Conservation (phyloP, 1,140 invertebrate genomes). For the Lepidurus couesii region DNA sequence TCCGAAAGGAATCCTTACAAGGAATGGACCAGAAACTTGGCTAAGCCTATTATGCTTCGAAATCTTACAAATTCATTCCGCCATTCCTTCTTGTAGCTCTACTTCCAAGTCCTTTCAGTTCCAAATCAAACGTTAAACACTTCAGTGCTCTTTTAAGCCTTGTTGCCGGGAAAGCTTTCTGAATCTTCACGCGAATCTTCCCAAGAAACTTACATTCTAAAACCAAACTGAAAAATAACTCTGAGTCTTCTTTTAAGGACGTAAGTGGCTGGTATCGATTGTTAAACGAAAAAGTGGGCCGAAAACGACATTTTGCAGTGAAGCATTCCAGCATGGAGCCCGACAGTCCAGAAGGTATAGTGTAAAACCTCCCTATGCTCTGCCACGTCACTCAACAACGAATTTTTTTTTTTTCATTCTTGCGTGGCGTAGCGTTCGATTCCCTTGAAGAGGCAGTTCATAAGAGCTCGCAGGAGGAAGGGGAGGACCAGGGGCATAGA, state of each 20-base stretch:
- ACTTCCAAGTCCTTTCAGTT: constrained; percentile 9
- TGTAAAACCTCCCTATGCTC: background rate
- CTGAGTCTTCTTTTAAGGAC: constrained; percentile 39
- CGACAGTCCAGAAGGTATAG: background rate
- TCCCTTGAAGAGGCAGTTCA: background rate
- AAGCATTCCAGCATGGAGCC: constrained; percentile 27
- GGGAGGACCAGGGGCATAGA: background rate
- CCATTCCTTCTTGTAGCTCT: background rate
- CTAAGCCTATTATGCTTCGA: background rate
- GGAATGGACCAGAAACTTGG: too few relatives aligned
- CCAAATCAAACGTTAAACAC: background rate
- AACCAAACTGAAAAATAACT: background rate
- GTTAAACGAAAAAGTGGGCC: constrained; percentile 46
- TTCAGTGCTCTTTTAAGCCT: background rate
- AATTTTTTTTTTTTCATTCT: background rate
- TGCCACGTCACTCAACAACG: background rate
- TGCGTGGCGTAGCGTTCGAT: background rate
- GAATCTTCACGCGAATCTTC: background rate
- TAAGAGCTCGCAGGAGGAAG: background rate
- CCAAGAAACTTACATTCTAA: background rate
- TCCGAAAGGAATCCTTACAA: background rate
- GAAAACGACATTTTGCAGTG: constrained; percentile 37
- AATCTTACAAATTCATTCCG: background rate
- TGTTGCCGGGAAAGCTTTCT: background rate
- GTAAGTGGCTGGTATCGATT: constrained; percentile 48